Conservation (phyloP, 2,888 invertebrate genomes). For the Drosophila quinaria region DNA sequence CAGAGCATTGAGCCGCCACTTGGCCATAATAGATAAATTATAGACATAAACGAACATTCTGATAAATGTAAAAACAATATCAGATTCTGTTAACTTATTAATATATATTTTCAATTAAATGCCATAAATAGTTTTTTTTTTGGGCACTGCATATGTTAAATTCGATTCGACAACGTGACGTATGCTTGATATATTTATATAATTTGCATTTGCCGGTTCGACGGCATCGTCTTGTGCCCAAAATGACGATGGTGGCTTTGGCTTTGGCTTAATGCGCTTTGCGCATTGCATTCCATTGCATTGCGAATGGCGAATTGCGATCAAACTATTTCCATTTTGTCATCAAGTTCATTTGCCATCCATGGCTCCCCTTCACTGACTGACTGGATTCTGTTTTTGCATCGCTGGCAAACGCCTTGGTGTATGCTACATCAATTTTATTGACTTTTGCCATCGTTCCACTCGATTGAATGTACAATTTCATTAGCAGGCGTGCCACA, state of each 20-base stretch:
- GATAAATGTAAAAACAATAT: slow-evolving; percentile 12
- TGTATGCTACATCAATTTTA: slow-evolving; percentile 83
- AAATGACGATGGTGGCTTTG: slow-evolving; percentile 22
- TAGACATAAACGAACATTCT: slow-evolving; percentile 10
- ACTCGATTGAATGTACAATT: slow-evolving; percentile 85
- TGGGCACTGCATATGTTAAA: background rate
- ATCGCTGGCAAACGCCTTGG: slow-evolving; percentile 39
- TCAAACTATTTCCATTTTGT: slow-evolving; percentile 77
- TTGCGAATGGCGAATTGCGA: slow-evolving; percentile 44
- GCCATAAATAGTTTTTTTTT: background rate
- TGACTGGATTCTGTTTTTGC: slow-evolving; percentile 25
- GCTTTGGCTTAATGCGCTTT: slow-evolving; percentile 59
- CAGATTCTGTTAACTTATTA: background rate
- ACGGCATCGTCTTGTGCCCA: slow-evolving; percentile 31
- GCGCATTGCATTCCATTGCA: slow-evolving; percentile 33
- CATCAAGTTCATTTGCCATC: slow-evolving; percentile 72
- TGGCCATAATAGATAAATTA: slow-evolving; percentile 49
- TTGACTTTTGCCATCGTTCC: slow-evolving; percentile 85
- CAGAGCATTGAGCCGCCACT: slow-evolving; percentile 57
- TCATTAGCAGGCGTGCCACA: slow-evolving; percentile 84
- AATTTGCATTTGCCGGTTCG: slow-evolving; percentile 48
- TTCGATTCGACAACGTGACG: slow-evolving; percentile 33
- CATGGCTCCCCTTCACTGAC: background rate
- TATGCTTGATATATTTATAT: slow-evolving; percentile 64
- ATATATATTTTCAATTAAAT: background rate